Percentiles rank a stretch among this genome's conserved stretches.
Evolutionary conservation across 2,113 vertebrate genomes (phyloP).

Genomic region (Prinia subflava): DNA sequence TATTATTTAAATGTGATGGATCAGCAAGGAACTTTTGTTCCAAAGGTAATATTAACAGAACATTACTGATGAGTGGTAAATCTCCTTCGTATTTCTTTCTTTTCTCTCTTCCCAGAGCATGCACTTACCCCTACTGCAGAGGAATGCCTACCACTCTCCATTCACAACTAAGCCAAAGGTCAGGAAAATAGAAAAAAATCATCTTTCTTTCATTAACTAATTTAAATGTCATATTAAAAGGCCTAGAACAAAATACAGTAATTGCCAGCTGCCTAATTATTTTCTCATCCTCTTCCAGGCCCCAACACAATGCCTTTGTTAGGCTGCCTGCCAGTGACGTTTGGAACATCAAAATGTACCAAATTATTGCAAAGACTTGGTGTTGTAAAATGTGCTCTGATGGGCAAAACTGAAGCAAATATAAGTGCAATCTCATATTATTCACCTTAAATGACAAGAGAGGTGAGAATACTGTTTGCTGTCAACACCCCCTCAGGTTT

Average conservation of each 20-base stretch:
- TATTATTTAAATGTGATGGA: background rate
- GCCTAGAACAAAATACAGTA: background rate
- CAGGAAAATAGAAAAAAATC: background rate
- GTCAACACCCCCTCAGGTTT: background rate
- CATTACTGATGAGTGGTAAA: background rate
- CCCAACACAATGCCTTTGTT: background rate
- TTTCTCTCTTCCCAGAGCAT: background rate
- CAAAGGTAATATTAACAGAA: background rate
- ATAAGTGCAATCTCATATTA: background rate
- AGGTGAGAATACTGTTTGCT: background rate
- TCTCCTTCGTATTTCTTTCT: background rate
- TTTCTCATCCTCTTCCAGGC: constrained; percentile 8
- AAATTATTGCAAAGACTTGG: background rate
- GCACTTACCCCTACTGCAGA: background rate
- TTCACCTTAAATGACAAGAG: background rate
- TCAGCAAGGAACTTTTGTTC: background rate
- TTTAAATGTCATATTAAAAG: background rate
- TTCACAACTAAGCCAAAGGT: background rate
- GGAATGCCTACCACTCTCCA: background rate
- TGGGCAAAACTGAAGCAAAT: background rate
- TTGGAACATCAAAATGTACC: background rate
- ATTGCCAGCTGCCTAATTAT: constrained; percentile 11
- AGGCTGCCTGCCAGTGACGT: background rate
- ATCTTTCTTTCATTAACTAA: constrained; percentile 5
- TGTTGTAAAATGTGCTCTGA: background rate